Conservation (phyloP, 2,797 vertebrate species). For the Danio kyathit region DNA sequence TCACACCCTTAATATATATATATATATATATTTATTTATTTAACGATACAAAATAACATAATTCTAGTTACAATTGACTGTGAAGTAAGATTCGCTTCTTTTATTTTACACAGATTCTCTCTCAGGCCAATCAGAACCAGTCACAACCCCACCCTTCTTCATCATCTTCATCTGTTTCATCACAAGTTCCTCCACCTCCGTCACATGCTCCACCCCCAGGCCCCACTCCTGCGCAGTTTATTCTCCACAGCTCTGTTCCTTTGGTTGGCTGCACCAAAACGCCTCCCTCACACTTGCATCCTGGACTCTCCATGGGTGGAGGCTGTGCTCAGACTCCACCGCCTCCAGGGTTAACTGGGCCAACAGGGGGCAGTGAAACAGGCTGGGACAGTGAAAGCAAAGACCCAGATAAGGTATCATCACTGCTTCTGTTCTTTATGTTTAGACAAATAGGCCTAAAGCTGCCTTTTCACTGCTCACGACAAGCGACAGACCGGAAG, state of each 20-base stretch:
- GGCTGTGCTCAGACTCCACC: conserved; percentile 81
- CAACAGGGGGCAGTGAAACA: conserved; percentile 70
- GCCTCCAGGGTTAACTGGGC: conserved; percentile 69
- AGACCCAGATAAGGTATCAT: conserved; percentile 84
- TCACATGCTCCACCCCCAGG: conserved; percentile 77
- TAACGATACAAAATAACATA: not conserved
- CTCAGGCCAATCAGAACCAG: conserved; percentile 86
- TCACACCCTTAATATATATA: too few relatives aligned
- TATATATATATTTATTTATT: too few relatives aligned
- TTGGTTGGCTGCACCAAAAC: conserved; percentile 86
- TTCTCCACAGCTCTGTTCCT: conserved; percentile 86
- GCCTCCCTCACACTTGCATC: conserved; percentile 80
- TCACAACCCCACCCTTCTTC: conserved; percentile 72
- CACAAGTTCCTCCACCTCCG: conserved; percentile 80
- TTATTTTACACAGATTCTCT: conserved; percentile 86
- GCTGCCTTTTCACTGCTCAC: too few relatives aligned
- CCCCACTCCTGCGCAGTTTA: conserved; percentile 81
- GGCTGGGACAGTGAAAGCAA: conserved; percentile 82
- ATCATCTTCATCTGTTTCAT: conserved; percentile 76
- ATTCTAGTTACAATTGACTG: not conserved
- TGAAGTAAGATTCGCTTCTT: not conserved
- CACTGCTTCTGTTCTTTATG: not conserved
- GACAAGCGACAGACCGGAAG: too few relatives aligned
- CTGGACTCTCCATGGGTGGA: conserved; percentile 74
- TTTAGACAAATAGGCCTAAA: too few relatives aligned